Evolutionary conservation across 2,113 vertebrate genomes (phyloP).

Genomic region (Poeciliopsis turrubarensis): DNA sequence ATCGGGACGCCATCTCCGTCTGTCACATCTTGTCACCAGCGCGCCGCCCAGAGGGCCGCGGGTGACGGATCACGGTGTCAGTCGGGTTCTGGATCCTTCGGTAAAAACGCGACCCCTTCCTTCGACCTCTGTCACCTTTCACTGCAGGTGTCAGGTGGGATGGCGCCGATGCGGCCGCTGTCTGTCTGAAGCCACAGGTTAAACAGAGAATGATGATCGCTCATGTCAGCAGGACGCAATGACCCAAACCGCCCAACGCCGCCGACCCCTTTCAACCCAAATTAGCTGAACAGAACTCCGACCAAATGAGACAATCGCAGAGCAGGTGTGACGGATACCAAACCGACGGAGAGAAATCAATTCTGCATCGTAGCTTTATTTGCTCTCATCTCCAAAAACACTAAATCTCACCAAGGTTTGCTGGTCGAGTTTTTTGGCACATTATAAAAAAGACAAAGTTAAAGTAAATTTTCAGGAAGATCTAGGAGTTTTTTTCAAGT

Average conservation of each 20-base stretch:
- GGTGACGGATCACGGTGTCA: conserved; percentile 42
- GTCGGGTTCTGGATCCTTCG: not conserved
- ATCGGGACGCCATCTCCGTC: conserved; percentile 44
- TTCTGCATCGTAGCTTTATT: conserved; percentile 38
- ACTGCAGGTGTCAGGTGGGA: conserved; percentile 38
- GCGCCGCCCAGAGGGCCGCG: conserved; percentile 13
- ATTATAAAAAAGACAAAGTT: conserved; percentile 1
- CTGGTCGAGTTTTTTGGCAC: conserved; percentile 3
- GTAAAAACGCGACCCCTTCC: conserved; percentile 16
- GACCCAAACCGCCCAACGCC: not conserved
- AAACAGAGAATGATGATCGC: conserved; percentile 2
- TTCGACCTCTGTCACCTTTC: conserved; percentile 46
- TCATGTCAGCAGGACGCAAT: not conserved
- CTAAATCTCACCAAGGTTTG: no score
- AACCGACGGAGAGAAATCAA: conserved; percentile 67
- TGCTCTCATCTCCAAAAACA: conserved; percentile 41
- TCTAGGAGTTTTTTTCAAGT: no score
- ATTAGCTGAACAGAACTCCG: conserved; percentile 23
- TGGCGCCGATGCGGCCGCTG: not conserved
- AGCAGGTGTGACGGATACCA: conserved; percentile 57
- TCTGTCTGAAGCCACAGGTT: conserved; percentile 2
- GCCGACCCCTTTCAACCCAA: not conserved
- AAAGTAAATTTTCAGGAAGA: no score
- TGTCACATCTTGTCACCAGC: conserved; percentile 66
- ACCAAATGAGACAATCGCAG: conserved; percentile 58